Evolutionary conservation across 1,140 invertebrate genomes (phyloP).

Genomic region (Drosophila sp.): DNA sequence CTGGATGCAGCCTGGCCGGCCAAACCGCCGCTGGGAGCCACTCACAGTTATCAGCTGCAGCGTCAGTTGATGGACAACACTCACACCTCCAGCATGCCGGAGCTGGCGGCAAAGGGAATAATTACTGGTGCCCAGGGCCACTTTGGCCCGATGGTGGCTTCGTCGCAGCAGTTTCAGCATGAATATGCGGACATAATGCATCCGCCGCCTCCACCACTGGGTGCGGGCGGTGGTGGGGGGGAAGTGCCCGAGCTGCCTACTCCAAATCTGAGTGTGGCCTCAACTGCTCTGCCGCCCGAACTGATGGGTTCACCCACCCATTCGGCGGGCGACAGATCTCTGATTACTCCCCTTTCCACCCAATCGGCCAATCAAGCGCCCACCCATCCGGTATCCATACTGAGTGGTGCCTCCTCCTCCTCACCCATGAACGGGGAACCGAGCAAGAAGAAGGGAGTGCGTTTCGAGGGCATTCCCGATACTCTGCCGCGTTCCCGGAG

Average conservation of each 20-base stretch:
- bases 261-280: slow-evolving; percentile 78
- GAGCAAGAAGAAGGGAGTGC: slow-evolving; percentile 79
- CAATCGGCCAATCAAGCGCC: slow-evolving; percentile 63
- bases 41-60: slow-evolving; percentile 70
- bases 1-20: slow-evolving; percentile 73
- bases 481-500: slow-evolving; percentile 76
- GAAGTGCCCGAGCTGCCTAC: slow-evolving; percentile 77
- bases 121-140: slow-evolving; percentile 3
- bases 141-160: slow-evolving; percentile 29
- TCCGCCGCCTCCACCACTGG: slow-evolving; percentile 51
- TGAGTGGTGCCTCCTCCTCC: slow-evolving; percentile 74
- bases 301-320: slow-evolving; percentile 76
- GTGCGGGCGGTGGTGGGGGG: background rate
- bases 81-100: slow-evolving; percentile 77
- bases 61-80: slow-evolving; percentile 72
- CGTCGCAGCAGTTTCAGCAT: slow-evolving; percentile 62
- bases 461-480: slow-evolving; percentile 79
- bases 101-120: slow-evolving; percentile 45
- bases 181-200: slow-evolving; percentile 71
- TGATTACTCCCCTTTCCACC: slow-evolving; percentile 63
- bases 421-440: slow-evolving; percentile 78
- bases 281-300: slow-evolving; percentile 75
- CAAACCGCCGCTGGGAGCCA: slow-evolving; percentile 56
- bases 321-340: slow-evolving; percentile 65
- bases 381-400: slow-evolving; percentile 72